A percentile compares a stretch with the other conserved stretches of the same genome.
Conservation (phyloP, 2,888 invertebrate genomes). For the Erebia epiphron region DNA sequence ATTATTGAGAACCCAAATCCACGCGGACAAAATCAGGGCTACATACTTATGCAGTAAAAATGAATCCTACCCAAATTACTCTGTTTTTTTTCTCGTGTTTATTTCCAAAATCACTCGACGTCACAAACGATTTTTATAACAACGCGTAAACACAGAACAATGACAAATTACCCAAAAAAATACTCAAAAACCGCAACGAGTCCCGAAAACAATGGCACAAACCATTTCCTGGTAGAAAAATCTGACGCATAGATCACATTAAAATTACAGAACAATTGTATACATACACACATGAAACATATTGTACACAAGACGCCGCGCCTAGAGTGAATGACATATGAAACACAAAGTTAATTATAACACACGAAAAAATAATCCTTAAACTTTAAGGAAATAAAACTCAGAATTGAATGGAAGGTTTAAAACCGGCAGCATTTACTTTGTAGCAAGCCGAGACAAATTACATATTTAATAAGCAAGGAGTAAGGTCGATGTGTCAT, state of each 20-base stretch:
- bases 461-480: too few relatives aligned
- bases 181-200: constrained; percentile 30
- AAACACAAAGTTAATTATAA: constrained; percentile 41
- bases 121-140: constrained; percentile 13
- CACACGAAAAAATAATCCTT: constrained; percentile 28
- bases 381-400: constrained; percentile 44
- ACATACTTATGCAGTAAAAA: background rate
- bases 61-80: background rate
- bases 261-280: constrained; percentile 47
- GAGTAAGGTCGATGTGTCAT: constrained; percentile 54
- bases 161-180: constrained; percentile 29
- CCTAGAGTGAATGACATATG: constrained; percentile 60
- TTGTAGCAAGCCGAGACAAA: constrained; percentile 52
- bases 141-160: constrained; percentile 16
- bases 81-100: too few relatives aligned
- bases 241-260: constrained; percentile 63
- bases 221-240: constrained; percentile 58
- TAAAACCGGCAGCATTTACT: constrained; percentile 29
- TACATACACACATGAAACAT: constrained; percentile 35
- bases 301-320: constrained; percentile 50
- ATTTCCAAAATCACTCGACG: background rate
- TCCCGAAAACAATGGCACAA: constrained; percentile 44
- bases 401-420: constrained; percentile 43
- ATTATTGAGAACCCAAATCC: too few relatives aligned
- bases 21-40: background rate